phyloP scores from a whole-genome alignment of 2,113 vertebrate species.

The Tylochromis polylepis region DNA sequence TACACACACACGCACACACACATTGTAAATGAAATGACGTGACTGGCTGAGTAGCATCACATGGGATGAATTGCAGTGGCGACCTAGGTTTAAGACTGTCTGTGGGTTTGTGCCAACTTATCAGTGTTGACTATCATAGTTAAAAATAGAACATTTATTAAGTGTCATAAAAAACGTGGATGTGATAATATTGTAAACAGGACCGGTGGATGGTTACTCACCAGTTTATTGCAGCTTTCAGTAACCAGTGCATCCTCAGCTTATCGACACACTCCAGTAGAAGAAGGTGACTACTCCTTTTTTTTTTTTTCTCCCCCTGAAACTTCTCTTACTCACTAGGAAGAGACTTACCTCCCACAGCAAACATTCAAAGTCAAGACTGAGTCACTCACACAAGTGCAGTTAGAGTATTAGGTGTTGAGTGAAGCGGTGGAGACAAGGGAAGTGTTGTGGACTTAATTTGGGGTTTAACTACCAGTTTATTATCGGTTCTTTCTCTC shows the following conservation, averaged over 20 bases:
- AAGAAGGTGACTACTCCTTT: background rate
- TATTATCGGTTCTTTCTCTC: background rate
- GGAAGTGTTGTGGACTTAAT: background rate
- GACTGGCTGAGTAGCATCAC: background rate
- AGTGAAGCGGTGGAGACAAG: rapidly evolving
- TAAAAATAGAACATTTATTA: background rate
- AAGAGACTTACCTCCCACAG: background rate
- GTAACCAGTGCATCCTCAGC: background rate
- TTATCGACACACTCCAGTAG: background rate
- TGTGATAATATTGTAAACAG: background rate
- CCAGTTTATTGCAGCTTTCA: background rate
- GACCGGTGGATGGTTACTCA: background rate
- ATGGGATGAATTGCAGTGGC: background rate
- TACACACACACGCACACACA: background rate
- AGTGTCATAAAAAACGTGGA: background rate
- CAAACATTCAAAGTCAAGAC: background rate
- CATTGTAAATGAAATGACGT: background rate
- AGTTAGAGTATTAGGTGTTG: background rate
- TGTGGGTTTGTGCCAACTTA: background rate
- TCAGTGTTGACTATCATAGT: background rate
- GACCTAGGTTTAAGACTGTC: background rate
- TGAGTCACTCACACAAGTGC: background rate
- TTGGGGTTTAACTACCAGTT: background rate
- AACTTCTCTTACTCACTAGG: background rate
- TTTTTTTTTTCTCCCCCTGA: background rate